These are phyloP conservation scores for Brotula barbata DNA, from an alignment of 2,797 vertebrate genomes.

Conservation along the genomic window DNA sequence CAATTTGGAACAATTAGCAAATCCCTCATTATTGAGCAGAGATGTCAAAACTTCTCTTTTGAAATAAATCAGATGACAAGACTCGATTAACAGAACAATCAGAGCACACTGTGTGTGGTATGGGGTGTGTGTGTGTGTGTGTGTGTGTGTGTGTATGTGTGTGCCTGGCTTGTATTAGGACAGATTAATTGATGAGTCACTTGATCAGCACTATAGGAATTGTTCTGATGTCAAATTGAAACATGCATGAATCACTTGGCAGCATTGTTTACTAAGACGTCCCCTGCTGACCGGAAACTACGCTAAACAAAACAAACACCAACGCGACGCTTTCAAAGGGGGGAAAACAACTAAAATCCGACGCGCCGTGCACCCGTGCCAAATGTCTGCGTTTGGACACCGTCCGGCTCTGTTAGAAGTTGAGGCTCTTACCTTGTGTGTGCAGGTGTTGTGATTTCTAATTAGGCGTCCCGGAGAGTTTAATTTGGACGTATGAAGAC, in stretches of 20 bases:
- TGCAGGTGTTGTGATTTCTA: slow-evolving; percentile 54
- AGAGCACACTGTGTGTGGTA: background rate
- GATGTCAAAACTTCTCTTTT: background rate
- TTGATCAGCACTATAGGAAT: no score
- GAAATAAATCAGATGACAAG: background rate
- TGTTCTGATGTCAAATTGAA: background rate
- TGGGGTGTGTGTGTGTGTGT: no score
- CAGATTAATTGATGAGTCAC: no score
- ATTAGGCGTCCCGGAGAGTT: slow-evolving; percentile 51
- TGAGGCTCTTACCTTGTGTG: slow-evolving; percentile 56
- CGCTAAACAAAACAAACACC: slow-evolving; percentile 69
- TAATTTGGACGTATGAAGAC: slow-evolving; percentile 21
- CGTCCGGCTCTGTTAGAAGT: no score
- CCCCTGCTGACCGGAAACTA: slow-evolving; percentile 67
- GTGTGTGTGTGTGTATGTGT: no score
- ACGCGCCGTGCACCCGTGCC: slow-evolving; percentile 18
- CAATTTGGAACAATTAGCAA: background rate
- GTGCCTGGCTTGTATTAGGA: background rate
- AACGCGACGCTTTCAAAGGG: slow-evolving; percentile 57
- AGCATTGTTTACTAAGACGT: slow-evolving; percentile 64
- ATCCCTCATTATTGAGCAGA: no score
- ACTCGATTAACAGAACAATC: background rate
- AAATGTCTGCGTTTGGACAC: slow-evolving; percentile 51
- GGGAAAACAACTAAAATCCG: slow-evolving; percentile 10
- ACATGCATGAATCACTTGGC: slow-evolving; percentile 37